Percentiles rank a stretch among this genome's conserved stretches.
Conservation (phyloP, 2,888 invertebrate species). For the Heteromurus nitidus region DNA sequence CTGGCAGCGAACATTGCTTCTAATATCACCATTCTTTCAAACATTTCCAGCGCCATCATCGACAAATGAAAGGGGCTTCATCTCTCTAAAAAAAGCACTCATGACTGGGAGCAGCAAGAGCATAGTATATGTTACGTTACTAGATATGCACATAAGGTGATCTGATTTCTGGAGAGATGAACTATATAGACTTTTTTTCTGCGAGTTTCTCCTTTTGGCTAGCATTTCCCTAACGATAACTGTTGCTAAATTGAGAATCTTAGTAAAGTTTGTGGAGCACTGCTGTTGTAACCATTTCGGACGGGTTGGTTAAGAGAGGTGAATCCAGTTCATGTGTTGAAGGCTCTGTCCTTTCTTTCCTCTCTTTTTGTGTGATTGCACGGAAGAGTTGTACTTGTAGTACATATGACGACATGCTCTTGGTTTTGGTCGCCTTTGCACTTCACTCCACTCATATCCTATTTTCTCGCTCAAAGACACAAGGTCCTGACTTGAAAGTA, state of each 20-base stretch:
- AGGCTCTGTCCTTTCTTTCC: too few species aligned
- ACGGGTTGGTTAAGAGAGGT: too few species aligned
- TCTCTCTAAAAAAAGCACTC: neutral
- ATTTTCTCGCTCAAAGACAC: too few species aligned
- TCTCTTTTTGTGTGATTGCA: too few species aligned
- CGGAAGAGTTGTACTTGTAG: neutral
- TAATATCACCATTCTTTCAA: constrained; percentile 9
- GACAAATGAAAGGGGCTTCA: constrained; percentile 12
- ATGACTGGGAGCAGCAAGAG: constrained; percentile 1
- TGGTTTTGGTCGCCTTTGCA: too few species aligned
- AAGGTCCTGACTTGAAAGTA: too few species aligned
- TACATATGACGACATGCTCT: too few species aligned
- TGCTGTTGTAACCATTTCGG: too few species aligned
- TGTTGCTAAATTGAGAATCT: constrained; percentile 40
- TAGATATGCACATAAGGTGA: too few species aligned
- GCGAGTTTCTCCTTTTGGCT: neutral
- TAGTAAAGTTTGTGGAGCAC: too few species aligned
- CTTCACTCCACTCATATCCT: too few species aligned
- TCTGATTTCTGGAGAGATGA: neutral
- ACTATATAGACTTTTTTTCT: neutral
- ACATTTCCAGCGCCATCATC: constrained; percentile 18
- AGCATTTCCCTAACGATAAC: constrained; percentile 20
- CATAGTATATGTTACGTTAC: neutral
- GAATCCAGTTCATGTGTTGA: too few species aligned
- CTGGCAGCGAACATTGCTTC: neutral